Evolutionary conservation across 2,113 vertebrate species (phyloP), one percentile per base, ranked within the genome.

Genomic region (Nymphicus hollandicus): DNA sequence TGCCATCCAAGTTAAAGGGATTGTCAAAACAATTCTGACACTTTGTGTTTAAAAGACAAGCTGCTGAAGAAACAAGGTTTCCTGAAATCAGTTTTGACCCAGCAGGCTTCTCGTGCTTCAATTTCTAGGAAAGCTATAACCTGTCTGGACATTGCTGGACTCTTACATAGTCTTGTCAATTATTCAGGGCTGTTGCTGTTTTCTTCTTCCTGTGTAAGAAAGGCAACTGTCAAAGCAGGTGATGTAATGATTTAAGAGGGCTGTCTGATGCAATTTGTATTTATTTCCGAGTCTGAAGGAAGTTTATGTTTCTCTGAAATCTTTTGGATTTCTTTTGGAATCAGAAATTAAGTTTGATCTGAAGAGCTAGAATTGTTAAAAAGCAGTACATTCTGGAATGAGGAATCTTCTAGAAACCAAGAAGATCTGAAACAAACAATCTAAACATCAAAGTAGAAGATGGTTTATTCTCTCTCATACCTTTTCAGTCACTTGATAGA

Each of bases 21-120:
- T 74, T 73, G 49, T 91, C 63, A 83, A 56, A 93, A 86, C 69
- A 93, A 83, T 93, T 88, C 49, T 73, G 74, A 74, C 37, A 2
- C 60, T 81, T 87, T 33, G 90, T 63, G 81, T 84, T 87, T 79
- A 71, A 68, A 93, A 93, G 81, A 72, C 73, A 89, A 92, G 81
- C 88, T 91, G 39, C 60, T 90, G 81, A 41, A 73, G 81, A 83
- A 86, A 63, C 13, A 3, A 69, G 71, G 87, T 93, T 88, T 88
- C 78, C 87, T 80, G 20, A 73, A 86, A 84, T 84, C 50, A 39
- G 24, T 78, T 88, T 49, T 73, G 58, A 70, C 78, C 78, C 56
- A 46, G 43, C 46, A 93, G 68, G 19, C 47, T 94, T 76, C 35
- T 49, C 3, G 1, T 80, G 25, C 27, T 93, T 35, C 47, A 17